phyloP scores from a whole-genome alignment of 2,888 invertebrate species.

The Hydrotaea diabolus region DNA sequence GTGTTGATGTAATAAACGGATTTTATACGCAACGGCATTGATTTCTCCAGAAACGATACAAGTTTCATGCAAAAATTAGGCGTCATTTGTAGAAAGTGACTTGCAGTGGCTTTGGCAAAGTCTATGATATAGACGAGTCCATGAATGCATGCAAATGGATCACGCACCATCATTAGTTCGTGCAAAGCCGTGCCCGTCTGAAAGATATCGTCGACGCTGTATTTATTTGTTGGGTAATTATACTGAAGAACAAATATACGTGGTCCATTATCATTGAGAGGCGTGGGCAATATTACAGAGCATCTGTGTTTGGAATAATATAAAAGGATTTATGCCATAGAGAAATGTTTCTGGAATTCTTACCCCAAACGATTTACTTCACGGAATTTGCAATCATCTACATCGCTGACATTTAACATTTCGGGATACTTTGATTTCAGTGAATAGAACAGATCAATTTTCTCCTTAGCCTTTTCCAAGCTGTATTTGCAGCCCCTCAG shows the following conservation, averaged over 20 bases:
- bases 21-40: conserved; percentile 83
- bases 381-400: conserved; percentile 72
- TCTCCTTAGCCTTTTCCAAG: conserved; percentile 84
- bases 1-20: conserved; percentile 84
- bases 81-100: conserved; percentile 83
- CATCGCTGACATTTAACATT: conserved; percentile 77
- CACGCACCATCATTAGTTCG: conserved; percentile 82
- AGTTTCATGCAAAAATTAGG: conserved; percentile 84
- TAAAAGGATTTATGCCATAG: conserved; percentile 59
- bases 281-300: conserved; percentile 76
- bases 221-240: conserved; percentile 80
- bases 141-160: conserved; percentile 83
- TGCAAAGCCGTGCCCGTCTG: background rate
- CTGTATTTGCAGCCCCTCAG: conserved; percentile 86
- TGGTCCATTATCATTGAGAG: conserved; percentile 81
- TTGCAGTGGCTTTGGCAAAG: conserved; percentile 82
- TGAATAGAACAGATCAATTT: conserved; percentile 84
- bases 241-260: conserved; percentile 82
- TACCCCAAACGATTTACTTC: conserved; percentile 75
- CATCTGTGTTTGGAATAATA: conserved; percentile 76
- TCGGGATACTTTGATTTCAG: conserved; percentile 73
- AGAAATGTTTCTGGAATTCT: conserved; percentile 42
- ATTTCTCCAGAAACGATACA: conserved; percentile 82
- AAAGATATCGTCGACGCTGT: conserved; percentile 81
- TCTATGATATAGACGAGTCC: conserved; percentile 83